phyloP scores from a whole-genome alignment of 2,888 invertebrate genomes.

The Drepana falcataria region DNA sequence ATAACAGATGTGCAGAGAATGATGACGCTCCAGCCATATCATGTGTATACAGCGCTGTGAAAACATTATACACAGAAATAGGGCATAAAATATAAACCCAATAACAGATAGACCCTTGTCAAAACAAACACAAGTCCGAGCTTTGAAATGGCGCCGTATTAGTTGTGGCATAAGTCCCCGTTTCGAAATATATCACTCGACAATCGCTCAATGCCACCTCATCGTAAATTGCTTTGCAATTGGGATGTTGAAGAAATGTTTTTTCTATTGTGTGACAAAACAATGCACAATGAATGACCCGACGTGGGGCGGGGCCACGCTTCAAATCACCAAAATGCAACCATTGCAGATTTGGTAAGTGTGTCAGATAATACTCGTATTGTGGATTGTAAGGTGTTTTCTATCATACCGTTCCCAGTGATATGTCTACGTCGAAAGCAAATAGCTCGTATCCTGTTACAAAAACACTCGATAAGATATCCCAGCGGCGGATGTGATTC shows the following conservation, averaged over 20 bases:
- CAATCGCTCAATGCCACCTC: constrained; percentile 3
- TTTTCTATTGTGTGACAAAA: constrained; percentile 2
- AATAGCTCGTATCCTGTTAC: constrained; percentile 13
- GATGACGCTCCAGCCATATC: not conserved
- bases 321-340: not conserved
- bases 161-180: not conserved
- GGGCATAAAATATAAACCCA: not conserved
- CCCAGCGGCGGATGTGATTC: constrained; percentile 10
- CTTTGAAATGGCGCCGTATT: not conserved
- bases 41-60: not conserved
- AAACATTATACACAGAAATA: not conserved
- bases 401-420: not conserved
- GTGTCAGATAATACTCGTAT: not conserved
- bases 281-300: constrained; percentile 3
- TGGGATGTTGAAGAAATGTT: constrained; percentile 1
- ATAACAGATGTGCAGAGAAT: not conserved
- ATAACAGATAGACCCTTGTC: not conserved
- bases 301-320: not conserved
- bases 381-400: not conserved
- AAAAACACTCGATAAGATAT: constrained; percentile 29
- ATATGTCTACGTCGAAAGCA: not conserved
- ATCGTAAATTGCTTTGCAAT: constrained; percentile 1
- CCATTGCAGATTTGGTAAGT: not conserved
- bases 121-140: not conserved
- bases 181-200: not conserved